Evolutionary conservation across 2,113 vertebrate genomes (phyloP).

Genomic region (Sorex fumeus): DNA sequence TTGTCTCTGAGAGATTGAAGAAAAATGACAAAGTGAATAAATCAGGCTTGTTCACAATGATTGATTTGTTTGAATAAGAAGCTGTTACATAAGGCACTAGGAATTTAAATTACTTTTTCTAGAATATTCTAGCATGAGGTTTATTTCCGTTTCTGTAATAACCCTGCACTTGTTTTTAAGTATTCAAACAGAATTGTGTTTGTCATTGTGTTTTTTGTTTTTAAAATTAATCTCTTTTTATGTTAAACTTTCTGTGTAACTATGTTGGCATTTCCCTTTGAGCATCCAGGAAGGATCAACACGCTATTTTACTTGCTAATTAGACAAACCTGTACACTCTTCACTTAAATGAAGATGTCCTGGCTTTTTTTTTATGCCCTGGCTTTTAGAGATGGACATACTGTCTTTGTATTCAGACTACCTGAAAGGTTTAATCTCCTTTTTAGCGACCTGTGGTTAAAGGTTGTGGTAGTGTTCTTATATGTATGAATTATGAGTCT

Average conservation of each 20-base stretch:
- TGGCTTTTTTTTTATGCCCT: neutral
- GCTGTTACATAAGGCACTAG: neutral
- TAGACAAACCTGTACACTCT: neutral
- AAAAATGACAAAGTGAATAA: neutral
- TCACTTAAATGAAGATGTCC: neutral
- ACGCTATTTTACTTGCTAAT: constrained; percentile 41
- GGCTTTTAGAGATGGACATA: constrained; percentile 24
- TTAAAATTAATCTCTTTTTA: constrained; percentile 28
- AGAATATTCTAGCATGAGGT: constrained; percentile 39
- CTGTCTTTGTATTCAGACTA: constrained; percentile 5
- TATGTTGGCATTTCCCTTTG: constrained; percentile 10
- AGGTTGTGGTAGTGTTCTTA: neutral
- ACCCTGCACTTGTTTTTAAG: constrained; percentile 44
- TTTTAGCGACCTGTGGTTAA: neutral
- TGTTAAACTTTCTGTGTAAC: constrained; percentile 49
- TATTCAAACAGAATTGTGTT: constrained; percentile 58
- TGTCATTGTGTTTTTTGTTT: neutral
- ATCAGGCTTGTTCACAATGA: constrained; percentile 31
- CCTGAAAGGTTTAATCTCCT: neutral
- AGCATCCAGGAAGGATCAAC: constrained; percentile 40
- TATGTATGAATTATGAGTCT: neutral
- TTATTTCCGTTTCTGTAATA: constrained; percentile 42
- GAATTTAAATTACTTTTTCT: constrained; percentile 46
- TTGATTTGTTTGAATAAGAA: constrained; percentile 62
- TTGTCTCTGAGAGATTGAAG: neutral